Conservation (phyloP, 2,113 vertebrate species). For the Marmota monax region DNA sequence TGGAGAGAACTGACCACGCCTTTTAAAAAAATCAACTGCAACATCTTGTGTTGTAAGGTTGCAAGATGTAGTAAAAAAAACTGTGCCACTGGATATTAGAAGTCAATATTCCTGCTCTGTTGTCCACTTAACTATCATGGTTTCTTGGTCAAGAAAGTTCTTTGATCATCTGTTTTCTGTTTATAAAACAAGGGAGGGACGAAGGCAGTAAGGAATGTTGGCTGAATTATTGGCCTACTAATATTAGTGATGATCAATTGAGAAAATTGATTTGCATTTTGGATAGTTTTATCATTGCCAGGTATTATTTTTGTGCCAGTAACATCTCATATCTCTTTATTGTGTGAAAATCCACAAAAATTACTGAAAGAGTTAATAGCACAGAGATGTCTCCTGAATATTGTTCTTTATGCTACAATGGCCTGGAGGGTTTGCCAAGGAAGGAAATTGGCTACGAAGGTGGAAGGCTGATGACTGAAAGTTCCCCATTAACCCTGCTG, state of each 20-base stretch:
- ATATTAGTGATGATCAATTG: background rate
- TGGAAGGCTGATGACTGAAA: background rate
- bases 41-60: background rate
- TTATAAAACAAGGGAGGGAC: slow-evolving; percentile 14
- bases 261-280: background rate
- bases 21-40: background rate
- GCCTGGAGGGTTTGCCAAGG: background rate
- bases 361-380: slow-evolving; percentile 30
- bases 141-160: background rate
- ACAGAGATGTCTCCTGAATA: background rate
- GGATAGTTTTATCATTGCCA: slow-evolving; percentile 29
- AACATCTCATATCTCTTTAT: background rate
- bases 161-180: background rate
- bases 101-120: background rate
- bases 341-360: background rate
- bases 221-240: background rate
- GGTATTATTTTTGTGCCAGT: slow-evolving; percentile 19
- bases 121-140: background rate
- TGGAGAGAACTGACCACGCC: background rate
- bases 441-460: background rate
- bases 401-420: background rate
- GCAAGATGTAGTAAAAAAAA: background rate
- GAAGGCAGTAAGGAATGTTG: background rate
- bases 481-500: slow-evolving; percentile 26
- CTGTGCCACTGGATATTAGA: background rate